Conservation (phyloP, 2,797 vertebrate species). For the Paedocypris micromegethes region DNA sequence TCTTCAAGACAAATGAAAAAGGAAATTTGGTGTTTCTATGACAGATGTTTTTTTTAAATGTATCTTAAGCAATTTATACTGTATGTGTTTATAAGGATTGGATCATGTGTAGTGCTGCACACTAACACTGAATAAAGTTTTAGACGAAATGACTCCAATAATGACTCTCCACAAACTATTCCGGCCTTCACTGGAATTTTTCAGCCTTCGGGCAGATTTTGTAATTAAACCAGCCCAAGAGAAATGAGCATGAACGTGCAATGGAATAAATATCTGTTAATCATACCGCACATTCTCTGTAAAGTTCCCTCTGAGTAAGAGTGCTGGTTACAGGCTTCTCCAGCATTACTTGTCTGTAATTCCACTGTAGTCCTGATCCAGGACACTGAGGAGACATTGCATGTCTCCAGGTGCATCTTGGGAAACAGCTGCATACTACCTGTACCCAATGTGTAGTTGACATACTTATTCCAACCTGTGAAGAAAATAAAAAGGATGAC, state of each 20-base stretch:
- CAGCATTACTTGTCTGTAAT: constrained; percentile 85
- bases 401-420: constrained; percentile 87
- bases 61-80: not conserved
- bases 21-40: too few species aligned
- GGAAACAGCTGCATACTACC: constrained; percentile 88
- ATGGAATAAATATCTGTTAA: constrained; percentile 6
- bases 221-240: constrained; percentile 20
- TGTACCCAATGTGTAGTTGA: constrained; percentile 89
- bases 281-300: constrained; percentile 90
- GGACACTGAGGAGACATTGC: constrained; percentile 80
- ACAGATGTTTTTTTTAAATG: not conserved
- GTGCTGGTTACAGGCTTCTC: constrained; percentile 91
- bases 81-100: too few species aligned
- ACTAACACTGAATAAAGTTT: not conserved
- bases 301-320: constrained; percentile 92
- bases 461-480: constrained; percentile 81
- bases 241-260: constrained; percentile 16
- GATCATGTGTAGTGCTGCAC: too few species aligned
- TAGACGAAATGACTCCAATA: not conserved
- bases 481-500: constrained; percentile 29
- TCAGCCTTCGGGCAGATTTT: constrained; percentile 22
- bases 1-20: too few species aligned
- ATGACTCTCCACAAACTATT: constrained; percentile 17
- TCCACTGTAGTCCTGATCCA: constrained; percentile 82
- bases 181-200: constrained; percentile 11